Evolutionary conservation across 2,797 vertebrate genomes (phyloP).

Genomic region (Paramormyrops hopkinsi): DNA sequence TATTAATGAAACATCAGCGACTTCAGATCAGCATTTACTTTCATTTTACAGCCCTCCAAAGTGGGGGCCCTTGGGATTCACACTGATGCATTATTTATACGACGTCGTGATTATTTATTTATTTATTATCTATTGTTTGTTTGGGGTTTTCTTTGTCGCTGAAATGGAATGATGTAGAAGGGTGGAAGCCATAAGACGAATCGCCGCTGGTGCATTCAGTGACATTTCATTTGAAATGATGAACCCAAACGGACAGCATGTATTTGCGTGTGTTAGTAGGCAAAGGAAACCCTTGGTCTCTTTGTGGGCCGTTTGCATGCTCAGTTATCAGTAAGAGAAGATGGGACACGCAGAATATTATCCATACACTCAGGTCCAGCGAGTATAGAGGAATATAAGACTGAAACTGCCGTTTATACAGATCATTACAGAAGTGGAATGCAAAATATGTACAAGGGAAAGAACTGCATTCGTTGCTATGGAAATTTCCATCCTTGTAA

Average conservation of each 20-base stretch:
- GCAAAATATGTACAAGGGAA: conserved; percentile 7
- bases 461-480: conserved; percentile 13
- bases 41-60: not conserved
- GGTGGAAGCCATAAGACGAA: not conserved
- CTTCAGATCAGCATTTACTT: not conserved
- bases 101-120: not conserved
- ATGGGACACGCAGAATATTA: not conserved
- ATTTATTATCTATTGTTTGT: not conserved
- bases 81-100: not conserved
- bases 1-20: not conserved
- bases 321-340: not conserved
- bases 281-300: not conserved
- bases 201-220: not conserved
- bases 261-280: not conserved
- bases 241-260: not conserved
- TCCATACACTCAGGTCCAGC: not conserved
- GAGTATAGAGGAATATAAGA: no score
- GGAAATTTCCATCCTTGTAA: conserved; percentile 21
- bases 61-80: not conserved
- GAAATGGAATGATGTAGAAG: not conserved
- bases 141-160: not conserved
- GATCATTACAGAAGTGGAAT: conserved; percentile 15
- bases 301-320: not conserved
- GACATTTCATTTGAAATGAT: not conserved
- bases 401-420: not conserved